Percentiles rank a stretch among this genome's conserved stretches.
Conservation (phyloP, 2,888 invertebrate genomes). For the Trissonchulus sp. region DNA sequence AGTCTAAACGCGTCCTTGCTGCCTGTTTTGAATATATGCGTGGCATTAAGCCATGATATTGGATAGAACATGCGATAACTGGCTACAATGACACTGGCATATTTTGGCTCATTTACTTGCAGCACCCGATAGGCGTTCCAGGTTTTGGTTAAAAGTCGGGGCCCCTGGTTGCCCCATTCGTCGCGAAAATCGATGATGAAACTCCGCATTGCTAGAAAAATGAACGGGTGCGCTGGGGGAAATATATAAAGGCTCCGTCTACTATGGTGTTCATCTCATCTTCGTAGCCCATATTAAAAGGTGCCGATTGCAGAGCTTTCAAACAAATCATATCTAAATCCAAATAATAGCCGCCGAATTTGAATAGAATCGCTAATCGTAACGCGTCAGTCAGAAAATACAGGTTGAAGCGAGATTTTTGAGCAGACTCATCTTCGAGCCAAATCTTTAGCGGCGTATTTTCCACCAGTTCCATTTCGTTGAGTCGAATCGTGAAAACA, state of each 20-base stretch:
- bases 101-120: neutral
- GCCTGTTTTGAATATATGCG: too few relatives aligned
- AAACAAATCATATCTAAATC: constrained; percentile 26
- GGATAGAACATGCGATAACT: neutral
- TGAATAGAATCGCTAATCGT: constrained; percentile 21
- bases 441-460: neutral
- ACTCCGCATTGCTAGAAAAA: constrained; percentile 3
- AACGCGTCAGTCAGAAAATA: constrained; percentile 22
- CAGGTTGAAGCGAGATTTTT: neutral
- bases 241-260: constrained; percentile 15
- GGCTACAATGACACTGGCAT: neutral
- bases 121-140: neutral
- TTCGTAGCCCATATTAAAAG: constrained; percentile 20
- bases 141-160: neutral
- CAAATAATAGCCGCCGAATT: constrained; percentile 25
- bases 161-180: constrained; percentile 25
- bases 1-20: neutral
- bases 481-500: neutral
- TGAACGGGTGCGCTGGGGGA: neutral
- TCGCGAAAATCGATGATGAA: constrained; percentile 15
- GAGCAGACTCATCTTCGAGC: neutral
- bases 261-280: neutral
- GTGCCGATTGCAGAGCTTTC: too few relatives aligned
- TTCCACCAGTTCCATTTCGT: neutral
- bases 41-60: too few relatives aligned